Evolutionary conservation across 2,113 vertebrate species (phyloP).

Genomic region (Bolborhynchus lineola): DNA sequence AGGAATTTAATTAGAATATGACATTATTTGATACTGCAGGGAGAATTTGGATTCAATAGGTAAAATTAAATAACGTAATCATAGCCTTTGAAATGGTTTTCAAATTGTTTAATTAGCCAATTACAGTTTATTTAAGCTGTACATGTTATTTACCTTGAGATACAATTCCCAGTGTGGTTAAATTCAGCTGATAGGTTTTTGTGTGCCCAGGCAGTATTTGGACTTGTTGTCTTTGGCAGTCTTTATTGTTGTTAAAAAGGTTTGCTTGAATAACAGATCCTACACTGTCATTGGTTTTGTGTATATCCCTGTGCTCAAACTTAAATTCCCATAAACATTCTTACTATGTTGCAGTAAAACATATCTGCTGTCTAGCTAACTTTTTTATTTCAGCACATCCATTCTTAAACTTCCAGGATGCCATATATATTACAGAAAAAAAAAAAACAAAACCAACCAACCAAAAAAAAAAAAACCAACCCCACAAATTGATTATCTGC

Average conservation of each 20-base stretch:
- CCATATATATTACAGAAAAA: background rate
- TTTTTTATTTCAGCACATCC: background rate
- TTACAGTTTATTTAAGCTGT: constrained; percentile 33
- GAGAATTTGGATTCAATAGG: constrained; percentile 12
- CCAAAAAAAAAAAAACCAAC: too few species aligned
- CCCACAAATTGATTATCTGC: too few species aligned
- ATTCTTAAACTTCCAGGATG: background rate
- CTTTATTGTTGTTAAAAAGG: background rate
- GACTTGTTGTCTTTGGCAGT: background rate
- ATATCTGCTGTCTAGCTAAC: background rate
- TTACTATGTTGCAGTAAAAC: background rate
- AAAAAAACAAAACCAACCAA: background rate
- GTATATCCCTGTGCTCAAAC: background rate
- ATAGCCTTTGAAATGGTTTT: constrained; percentile 44
- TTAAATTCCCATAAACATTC: background rate
- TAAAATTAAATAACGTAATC: constrained; percentile 45
- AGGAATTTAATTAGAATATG: constrained; percentile 44
- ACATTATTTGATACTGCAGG: constrained; percentile 44
- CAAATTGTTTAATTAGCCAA: constrained; percentile 47
- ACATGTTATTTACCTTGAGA: constrained; percentile 28
- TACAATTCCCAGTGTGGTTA: background rate
- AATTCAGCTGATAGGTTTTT: background rate
- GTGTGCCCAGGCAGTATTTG: background rate
- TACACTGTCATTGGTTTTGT: background rate
- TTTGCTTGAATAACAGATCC: background rate